Evolutionary conservation across 2,797 vertebrate genomes (phyloP).

Genomic region (Gymnodraco acuticeps): DNA sequence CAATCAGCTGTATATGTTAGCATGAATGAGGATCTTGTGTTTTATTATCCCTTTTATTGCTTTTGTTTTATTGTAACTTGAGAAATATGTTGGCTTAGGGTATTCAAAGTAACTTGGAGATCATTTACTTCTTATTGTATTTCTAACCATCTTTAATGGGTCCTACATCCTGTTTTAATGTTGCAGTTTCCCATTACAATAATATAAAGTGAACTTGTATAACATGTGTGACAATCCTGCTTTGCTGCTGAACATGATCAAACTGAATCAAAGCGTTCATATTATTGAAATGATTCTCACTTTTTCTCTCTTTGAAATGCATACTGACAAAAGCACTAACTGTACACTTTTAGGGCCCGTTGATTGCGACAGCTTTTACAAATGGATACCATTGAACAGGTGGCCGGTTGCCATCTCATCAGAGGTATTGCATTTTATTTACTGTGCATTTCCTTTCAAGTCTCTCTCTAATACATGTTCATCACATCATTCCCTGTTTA

Average conservation of each 20-base stretch:
- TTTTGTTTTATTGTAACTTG: slow-evolving; percentile 32
- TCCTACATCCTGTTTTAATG: slow-evolving; percentile 37
- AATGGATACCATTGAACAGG: slow-evolving; percentile 99
- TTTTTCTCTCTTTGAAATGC: slow-evolving; percentile 84
- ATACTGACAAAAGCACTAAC: slow-evolving; percentile 94
- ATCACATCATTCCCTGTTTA: slow-evolving; percentile 62
- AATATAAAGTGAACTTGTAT: slow-evolving; percentile 29
- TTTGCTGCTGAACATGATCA: slow-evolving; percentile 58
- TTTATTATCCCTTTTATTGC: slow-evolving; percentile 24
- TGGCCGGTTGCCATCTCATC: slow-evolving; percentile 95
- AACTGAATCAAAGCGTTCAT: slow-evolving; percentile 76
- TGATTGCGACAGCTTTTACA: slow-evolving; percentile 99
- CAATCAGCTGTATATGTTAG: slow-evolving; percentile 80
- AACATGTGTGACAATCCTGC: slow-evolving; percentile 41
- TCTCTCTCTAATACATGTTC: slow-evolving; percentile 65
- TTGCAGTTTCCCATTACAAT: slow-evolving; percentile 31
- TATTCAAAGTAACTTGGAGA: not conserved
- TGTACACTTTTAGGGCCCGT: slow-evolving; percentile 99
- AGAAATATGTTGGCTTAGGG: not conserved
- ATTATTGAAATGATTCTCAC: slow-evolving; percentile 87
- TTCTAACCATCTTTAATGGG: slow-evolving; percentile 39
- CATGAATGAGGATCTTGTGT: slow-evolving; percentile 84
- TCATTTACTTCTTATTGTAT: slow-evolving; percentile 17
- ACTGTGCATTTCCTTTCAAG: slow-evolving; percentile 81
- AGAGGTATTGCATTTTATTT: slow-evolving; percentile 96